These are phyloP conservation scores for Pristionchus maxplancki DNA, from an alignment of 2,888 invertebrate genomes.

Conservation along the genomic window DNA sequence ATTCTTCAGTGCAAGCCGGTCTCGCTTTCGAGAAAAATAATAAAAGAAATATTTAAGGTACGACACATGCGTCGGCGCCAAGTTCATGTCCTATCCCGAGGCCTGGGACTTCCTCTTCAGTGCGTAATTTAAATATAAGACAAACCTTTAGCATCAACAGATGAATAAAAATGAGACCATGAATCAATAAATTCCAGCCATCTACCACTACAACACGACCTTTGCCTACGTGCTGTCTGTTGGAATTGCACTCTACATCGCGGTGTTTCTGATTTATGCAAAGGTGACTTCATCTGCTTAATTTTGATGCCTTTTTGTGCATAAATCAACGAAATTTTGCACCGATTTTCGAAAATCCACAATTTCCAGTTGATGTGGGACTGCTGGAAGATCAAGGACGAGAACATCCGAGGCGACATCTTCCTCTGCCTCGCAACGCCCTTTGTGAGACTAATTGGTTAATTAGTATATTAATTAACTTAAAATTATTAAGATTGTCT, in stretches of 20 bases:
- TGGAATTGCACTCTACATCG: background rate
- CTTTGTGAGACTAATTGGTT: background rate
- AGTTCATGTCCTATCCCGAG: slow-evolving; percentile 39
- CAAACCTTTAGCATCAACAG: too few relatives aligned
- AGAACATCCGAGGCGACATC: slow-evolving; percentile 40
- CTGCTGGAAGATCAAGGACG: slow-evolving; percentile 43
- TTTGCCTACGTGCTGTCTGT: background rate
- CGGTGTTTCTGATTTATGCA: background rate
- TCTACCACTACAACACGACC: slow-evolving; percentile 12
- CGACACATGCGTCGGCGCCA: slow-evolving; percentile 32
- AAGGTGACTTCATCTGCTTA: too few relatives aligned
- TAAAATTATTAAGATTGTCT: background rate
- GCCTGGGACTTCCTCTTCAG: slow-evolving; percentile 37
- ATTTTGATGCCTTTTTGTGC: too few relatives aligned
- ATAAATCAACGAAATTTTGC: too few relatives aligned
- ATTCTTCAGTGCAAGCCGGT: background rate
- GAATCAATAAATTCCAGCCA: background rate
- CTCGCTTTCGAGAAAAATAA: background rate
- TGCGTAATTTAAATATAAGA: background rate
- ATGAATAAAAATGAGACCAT: too few relatives aligned
- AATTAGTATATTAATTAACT: background rate
- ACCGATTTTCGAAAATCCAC: background rate
- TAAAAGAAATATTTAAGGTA: background rate
- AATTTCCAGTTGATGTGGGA: slow-evolving; percentile 34
- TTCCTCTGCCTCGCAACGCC: slow-evolving; percentile 24